These are phyloP conservation scores for Vireo altiloquus DNA, from an alignment of 2,113 vertebrate genomes.

Conservation along the genomic window DNA sequence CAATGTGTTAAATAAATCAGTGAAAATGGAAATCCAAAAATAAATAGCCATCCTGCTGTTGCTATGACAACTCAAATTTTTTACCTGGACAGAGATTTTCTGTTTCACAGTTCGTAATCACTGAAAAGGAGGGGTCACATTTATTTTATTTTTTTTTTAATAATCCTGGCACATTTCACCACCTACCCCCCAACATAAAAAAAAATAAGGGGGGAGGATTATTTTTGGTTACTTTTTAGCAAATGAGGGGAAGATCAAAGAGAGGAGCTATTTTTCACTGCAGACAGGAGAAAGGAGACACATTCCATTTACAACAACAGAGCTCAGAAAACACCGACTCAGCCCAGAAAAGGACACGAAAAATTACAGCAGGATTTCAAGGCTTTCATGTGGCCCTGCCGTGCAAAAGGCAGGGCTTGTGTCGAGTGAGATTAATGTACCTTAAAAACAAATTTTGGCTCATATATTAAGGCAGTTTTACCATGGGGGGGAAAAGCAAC, in stretches of 20 bases:
- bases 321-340: background rate
- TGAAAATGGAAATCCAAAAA: slow-evolving; percentile 67
- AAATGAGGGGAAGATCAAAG: slow-evolving; percentile 30
- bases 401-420: background rate
- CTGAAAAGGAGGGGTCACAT: slow-evolving; percentile 18
- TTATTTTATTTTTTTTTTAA: background rate
- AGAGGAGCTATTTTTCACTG: slow-evolving; percentile 23
- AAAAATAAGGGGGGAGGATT: background rate
- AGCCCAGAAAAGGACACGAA: background rate
- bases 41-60: slow-evolving; percentile 58
- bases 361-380: background rate
- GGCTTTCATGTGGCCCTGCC: background rate
- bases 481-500: background rate
- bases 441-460: background rate
- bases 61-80: slow-evolving; percentile 68
- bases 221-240: slow-evolving; percentile 40
- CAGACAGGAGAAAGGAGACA: background rate
- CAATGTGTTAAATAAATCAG: slow-evolving; percentile 69
- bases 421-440: background rate
- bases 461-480: background rate
- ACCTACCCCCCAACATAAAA: background rate
- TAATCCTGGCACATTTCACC: background rate
- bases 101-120: slow-evolving; percentile 26
- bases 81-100: slow-evolving; percentile 72
- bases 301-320: background rate